Evolutionary conservation across 1,140 invertebrate species (phyloP).

Genomic region (Drosophila setifemur): DNA sequence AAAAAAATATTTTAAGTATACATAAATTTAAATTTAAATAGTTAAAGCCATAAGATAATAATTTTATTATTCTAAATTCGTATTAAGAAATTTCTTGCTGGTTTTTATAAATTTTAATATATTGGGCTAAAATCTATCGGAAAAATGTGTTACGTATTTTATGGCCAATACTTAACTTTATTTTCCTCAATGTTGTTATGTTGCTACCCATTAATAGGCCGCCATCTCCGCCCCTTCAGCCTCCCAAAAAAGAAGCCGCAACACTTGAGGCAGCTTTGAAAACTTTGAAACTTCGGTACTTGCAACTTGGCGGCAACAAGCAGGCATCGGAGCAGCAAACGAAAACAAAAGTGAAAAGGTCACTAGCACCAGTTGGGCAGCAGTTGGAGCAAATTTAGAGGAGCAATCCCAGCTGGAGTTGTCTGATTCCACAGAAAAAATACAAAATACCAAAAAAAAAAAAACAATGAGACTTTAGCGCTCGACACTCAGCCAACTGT

Average conservation of each 20-base stretch:
- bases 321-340: constrained; percentile 50
- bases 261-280: constrained; percentile 50
- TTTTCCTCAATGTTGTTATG: background rate
- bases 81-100: too few species aligned
- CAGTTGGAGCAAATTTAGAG: constrained; percentile 30
- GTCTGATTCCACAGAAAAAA: constrained; percentile 6
- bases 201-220: constrained; percentile 45
- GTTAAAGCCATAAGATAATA: too few species aligned
- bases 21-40: too few species aligned
- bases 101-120: too few species aligned
- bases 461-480: constrained; percentile 29
- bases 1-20: too few species aligned
- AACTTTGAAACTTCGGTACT: constrained; percentile 43
- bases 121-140: too few species aligned
- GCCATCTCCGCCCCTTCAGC: constrained; percentile 22
- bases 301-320: constrained; percentile 17
- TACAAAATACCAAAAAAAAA: constrained; percentile 1
- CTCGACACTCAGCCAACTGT: constrained; percentile 71
- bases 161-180: too few species aligned
- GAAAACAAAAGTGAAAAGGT: constrained; percentile 81
- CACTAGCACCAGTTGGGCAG: constrained; percentile 55
- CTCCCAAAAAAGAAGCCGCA: constrained; percentile 35
- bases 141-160: too few species aligned
- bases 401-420: constrained; percentile 22
- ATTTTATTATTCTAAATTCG: too few species aligned